Evolutionary conservation across 2,113 vertebrate genomes (phyloP).

Genomic region (Calidris pugnax): DNA sequence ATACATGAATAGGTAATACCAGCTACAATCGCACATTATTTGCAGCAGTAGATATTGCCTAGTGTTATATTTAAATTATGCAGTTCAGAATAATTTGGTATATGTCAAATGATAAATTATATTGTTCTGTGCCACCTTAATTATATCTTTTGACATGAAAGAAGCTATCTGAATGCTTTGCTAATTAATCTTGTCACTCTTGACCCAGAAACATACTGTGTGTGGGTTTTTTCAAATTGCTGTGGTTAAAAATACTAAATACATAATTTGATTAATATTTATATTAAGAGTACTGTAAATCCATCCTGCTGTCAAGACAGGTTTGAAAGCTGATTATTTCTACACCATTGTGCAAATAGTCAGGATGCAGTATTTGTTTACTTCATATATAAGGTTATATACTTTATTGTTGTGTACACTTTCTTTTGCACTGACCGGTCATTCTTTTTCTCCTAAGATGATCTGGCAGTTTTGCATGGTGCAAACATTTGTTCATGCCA

Average conservation of each 20-base stretch:
- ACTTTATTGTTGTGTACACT: background rate
- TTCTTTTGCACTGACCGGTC: background rate
- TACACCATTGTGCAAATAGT: background rate
- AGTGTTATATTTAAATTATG: slow-evolving; percentile 41
- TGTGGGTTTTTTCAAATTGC: slow-evolving; percentile 1
- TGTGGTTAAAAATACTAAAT: slow-evolving; percentile 32
- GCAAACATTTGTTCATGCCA: background rate
- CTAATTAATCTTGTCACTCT: slow-evolving; percentile 53
- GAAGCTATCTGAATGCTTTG: background rate
- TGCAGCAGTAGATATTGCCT: background rate
- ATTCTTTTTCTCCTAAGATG: background rate
- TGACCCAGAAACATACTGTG: slow-evolving; percentile 19
- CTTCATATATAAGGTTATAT: background rate
- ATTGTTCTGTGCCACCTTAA: slow-evolving; percentile 27
- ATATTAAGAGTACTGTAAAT: background rate
- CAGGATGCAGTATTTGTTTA: background rate
- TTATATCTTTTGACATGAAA: slow-evolving; percentile 50
- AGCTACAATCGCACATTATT: background rate
- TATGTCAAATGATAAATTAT: slow-evolving; percentile 26
- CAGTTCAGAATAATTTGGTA: background rate
- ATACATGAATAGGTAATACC: slow-evolving; percentile 8
- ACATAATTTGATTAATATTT: slow-evolving; percentile 31
- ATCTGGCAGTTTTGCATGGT: background rate
- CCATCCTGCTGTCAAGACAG: background rate
- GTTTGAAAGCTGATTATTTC: background rate